Conservation (phyloP, 1,140 invertebrate species). For the Whitmania pigra region DNA sequence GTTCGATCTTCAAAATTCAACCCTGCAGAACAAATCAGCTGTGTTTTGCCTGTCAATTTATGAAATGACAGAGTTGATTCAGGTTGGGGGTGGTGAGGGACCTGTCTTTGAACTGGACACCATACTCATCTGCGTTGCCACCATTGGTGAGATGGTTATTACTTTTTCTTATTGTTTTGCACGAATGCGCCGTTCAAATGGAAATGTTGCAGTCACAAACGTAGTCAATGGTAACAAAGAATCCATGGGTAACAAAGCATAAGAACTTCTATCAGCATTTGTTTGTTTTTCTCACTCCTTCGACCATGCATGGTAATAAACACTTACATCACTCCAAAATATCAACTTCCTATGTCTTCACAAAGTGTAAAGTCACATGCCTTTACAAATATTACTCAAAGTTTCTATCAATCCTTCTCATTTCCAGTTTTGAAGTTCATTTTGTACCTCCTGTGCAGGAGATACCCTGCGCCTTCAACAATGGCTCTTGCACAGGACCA, state of each 20-base stretch:
- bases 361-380: no score
- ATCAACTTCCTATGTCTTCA: no score
- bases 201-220: no score
- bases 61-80: slow-evolving; percentile 1
- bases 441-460: slow-evolving; percentile 22
- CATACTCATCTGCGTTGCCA: slow-evolving; percentile 20
- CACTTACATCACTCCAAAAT: no score
- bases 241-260: no score
- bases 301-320: no score
- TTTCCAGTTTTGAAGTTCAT: slow-evolving; percentile 23
- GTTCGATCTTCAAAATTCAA: slow-evolving; percentile 7
- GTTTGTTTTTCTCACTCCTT: no score
- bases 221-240: no score
- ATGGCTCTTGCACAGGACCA: slow-evolving; percentile 30
- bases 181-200: no score
- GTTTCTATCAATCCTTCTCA: background rate
- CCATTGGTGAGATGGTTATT: slow-evolving; percentile 16
- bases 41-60: background rate
- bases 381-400: no score
- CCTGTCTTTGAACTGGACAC: slow-evolving; percentile 13
- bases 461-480: slow-evolving; percentile 9
- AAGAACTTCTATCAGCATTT: no score
- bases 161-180: background rate
- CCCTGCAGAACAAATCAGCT: slow-evolving; percentile 11
- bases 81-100: slow-evolving; percentile 6